Conservation (phyloP, 2,113 vertebrate species). For the Orthonyx spaldingii region DNA sequence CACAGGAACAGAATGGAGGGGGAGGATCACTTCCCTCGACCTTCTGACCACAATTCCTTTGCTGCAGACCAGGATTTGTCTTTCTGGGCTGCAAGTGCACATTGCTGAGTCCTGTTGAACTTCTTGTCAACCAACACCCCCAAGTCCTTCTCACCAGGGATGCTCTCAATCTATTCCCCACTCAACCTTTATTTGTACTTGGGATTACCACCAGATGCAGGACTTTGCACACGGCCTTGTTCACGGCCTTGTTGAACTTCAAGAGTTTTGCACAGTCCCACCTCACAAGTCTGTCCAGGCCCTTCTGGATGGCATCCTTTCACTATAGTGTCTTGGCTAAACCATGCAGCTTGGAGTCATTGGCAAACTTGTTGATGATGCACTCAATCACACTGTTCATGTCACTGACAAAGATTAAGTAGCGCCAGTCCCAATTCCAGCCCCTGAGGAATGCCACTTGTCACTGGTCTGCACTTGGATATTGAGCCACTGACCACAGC, state of each 20-base stretch:
- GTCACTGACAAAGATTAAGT: neutral
- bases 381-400: neutral
- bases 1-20: neutral
- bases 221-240: neutral
- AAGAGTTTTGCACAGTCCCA: neutral
- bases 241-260: neutral
- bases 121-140: neutral
- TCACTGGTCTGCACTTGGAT: neutral
- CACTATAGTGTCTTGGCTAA: accelerated
- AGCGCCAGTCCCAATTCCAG: accelerated
- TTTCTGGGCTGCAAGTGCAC: neutral
- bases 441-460: neutral
- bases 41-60: neutral
- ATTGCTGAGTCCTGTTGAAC: neutral
- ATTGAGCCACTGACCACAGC: neutral
- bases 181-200: neutral
- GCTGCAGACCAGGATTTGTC: neutral
- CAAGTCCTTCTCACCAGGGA: neutral
- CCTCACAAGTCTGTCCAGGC: accelerated
- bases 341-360: accelerated
- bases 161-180: neutral
- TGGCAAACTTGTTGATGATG: neutral
- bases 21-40: neutral
- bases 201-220: neutral
- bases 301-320: neutral